These are phyloP conservation scores for Callionymus lyra DNA, from an alignment of 2,113 vertebrate species.

Conservation along the genomic window DNA sequence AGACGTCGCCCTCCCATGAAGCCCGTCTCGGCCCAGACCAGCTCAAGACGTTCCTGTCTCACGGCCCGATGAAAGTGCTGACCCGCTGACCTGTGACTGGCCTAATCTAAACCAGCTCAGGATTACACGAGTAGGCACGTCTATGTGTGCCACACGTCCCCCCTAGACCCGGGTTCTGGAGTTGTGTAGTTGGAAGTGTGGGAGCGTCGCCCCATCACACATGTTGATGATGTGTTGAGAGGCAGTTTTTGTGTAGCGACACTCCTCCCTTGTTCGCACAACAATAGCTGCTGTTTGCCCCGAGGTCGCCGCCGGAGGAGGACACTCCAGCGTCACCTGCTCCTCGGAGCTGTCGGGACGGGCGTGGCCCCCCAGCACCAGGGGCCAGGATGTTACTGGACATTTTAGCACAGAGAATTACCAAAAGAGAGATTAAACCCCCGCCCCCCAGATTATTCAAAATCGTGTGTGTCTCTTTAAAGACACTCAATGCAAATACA, in stretches of 20 bases:
- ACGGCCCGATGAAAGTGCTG: constrained; percentile 38
- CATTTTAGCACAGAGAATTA: too few species aligned
- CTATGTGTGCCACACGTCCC: constrained; percentile 26
- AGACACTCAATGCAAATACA: too few species aligned
- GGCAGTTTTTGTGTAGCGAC: constrained; percentile 12
- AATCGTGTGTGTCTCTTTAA: too few species aligned
- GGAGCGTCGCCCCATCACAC: neutral
- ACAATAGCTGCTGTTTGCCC: constrained; percentile 49
- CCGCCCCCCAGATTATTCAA: too few species aligned
- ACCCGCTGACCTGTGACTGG: constrained; percentile 50
- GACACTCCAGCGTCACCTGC: constrained; percentile 50
- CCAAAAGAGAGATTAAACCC: too few species aligned
- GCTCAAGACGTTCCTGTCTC: too few species aligned
- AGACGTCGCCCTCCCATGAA: constrained; percentile 45
- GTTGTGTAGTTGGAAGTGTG: too few species aligned
- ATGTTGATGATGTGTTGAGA: neutral
- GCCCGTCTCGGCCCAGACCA: constrained; percentile 47
- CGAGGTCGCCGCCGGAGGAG: constrained; percentile 40
- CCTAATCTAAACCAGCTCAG: constrained; percentile 65
- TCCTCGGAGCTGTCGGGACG: constrained; percentile 13
- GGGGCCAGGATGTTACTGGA: too few species aligned
- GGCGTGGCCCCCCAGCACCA: constrained; percentile 4
- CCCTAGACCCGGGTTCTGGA: too few species aligned
- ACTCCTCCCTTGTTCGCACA: constrained; percentile 22
- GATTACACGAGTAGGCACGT: constrained; percentile 58